phyloP scores from a whole-genome alignment of 2,888 invertebrate species.

The Dasysyrphus tricinctus region DNA sequence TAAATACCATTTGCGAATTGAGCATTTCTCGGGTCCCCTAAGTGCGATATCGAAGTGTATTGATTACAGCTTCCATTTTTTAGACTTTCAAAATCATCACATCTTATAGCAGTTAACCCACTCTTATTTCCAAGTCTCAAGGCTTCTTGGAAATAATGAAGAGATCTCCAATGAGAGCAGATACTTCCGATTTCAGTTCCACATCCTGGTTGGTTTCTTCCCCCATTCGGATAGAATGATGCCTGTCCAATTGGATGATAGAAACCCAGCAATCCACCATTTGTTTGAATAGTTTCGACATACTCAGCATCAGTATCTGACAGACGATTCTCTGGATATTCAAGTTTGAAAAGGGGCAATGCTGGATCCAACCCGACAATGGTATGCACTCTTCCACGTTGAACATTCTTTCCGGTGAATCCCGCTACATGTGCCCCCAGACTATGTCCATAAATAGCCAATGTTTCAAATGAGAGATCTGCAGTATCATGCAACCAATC shows the following conservation, averaged over 20 bases:
- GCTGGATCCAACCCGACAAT: conserved; percentile 82
- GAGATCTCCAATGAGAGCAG: conserved; percentile 82
- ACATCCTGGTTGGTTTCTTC: conserved; percentile 84
- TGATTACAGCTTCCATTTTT: conserved; percentile 13
- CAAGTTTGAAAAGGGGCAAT: conserved; percentile 66
- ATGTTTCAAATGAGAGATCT: conserved; percentile 83
- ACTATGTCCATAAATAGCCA: conserved; percentile 85
- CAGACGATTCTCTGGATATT: conserved; percentile 60
- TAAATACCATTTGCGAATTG: neutral
- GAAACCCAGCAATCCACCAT: conserved; percentile 73
- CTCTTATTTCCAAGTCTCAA: conserved; percentile 60
- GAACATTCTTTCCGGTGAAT: conserved; percentile 85
- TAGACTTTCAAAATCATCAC: conserved; percentile 36
- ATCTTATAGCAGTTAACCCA: conserved; percentile 21
- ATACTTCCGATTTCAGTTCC: conserved; percentile 78
- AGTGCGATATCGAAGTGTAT: neutral
- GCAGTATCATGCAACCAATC: conserved; percentile 83
- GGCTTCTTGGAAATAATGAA: conserved; percentile 80
- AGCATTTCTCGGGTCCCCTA: conserved; percentile 30
- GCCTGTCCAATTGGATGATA: conserved; percentile 78
- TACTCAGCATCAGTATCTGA: conserved; percentile 71
- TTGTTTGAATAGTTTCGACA: conserved; percentile 77
- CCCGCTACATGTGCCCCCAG: conserved; percentile 85
- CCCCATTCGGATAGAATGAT: conserved; percentile 84
- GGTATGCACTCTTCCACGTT: conserved; percentile 84